Evolutionary conservation across 2,113 vertebrate species (phyloP), one percentile per base, ranked within the genome.

Genomic region (Australoheros scitulus): DNA sequence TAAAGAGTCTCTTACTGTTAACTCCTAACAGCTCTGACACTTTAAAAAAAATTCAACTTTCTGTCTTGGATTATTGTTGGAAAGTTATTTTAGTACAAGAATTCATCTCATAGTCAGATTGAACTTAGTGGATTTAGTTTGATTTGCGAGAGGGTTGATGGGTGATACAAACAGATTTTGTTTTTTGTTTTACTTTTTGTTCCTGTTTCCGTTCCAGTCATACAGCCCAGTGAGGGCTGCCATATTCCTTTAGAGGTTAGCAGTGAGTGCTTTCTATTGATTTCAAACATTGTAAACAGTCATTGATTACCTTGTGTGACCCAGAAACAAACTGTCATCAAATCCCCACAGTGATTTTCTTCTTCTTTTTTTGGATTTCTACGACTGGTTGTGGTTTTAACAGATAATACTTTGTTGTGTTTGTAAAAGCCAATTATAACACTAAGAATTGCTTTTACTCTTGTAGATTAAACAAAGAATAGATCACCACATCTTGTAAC

Each of bases 161-260:
- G 56, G 52, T 77, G 20, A 75, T 58, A 20, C 14, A 68, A 80
- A 43, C 17, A 41, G 78, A 11, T 34, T 38, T 15, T 24, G 56
- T 32, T 34, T 58, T 11, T 77, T n/a, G 43, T 59, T 59, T 38
- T 22, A 24, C 61, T 29, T 47, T 65, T 18, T 68, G n/a, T 57
- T 64, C 11, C n/a, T 34, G 18, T 82, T 81, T 83, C 74, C 80
- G 47, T 77, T 57, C 8, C 18, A 20, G 65, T 75, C 47, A 29
- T 41, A 61, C n/a, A 2, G 72, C 72, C 64, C 63, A 60, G 6
- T 22, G 38, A 68, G 32, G 22, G n/a, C 79, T 70, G 24, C 41
- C 55, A 11, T 87, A 79, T 86, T 63, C 43, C 36, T 86, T 83
- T 76, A 77, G 82, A 86, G 82, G 80, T 88, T 87, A 82, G 60